Conservation (phyloP, 2,797 vertebrate species). For the Enteromius paludinosus region DNA sequence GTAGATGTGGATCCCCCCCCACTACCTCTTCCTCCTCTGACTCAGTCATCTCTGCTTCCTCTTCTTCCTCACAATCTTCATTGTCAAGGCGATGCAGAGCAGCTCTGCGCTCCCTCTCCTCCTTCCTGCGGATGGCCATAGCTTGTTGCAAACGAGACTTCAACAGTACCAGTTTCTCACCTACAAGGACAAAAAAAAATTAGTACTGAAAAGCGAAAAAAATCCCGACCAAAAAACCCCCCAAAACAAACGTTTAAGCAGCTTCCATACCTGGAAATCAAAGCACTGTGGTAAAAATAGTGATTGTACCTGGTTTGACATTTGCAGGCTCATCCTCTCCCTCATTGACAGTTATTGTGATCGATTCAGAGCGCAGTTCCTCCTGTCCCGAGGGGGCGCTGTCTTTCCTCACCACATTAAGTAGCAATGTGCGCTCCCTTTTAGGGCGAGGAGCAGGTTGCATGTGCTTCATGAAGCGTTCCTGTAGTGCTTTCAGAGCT, state of each 20-base stretch:
- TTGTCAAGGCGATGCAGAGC: slow-evolving; percentile 90
- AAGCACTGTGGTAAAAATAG: background rate
- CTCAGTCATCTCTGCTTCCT: slow-evolving; percentile 88
- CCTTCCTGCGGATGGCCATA: slow-evolving; percentile 89
- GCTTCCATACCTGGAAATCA: background rate
- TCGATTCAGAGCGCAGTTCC: slow-evolving; percentile 81
- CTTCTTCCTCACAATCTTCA: slow-evolving; percentile 89
- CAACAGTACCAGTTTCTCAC: slow-evolving; percentile 87
- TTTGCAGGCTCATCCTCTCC: slow-evolving; percentile 72
- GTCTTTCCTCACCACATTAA: slow-evolving; percentile 89
- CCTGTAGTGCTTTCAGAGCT: slow-evolving; percentile 91
- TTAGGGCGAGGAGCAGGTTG: slow-evolving; percentile 70
- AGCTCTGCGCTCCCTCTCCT: slow-evolving; percentile 87
- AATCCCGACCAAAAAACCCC: background rate
- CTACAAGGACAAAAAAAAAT: slow-evolving; percentile 66
- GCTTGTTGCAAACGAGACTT: slow-evolving; percentile 94
- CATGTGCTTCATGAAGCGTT: slow-evolving; percentile 89
- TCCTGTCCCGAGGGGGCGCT: slow-evolving; percentile 84
- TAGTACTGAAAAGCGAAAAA: background rate
- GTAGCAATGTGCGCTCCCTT: slow-evolving; percentile 76
- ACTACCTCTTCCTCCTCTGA: slow-evolving; percentile 84
- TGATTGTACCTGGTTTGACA: slow-evolving; percentile 83
- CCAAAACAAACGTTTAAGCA: background rate
- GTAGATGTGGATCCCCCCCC: background rate
- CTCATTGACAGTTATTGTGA: slow-evolving; percentile 85